phyloP scores from a whole-genome alignment of 1,140 invertebrate genomes.

The Cydia fagiglandana region DNA sequence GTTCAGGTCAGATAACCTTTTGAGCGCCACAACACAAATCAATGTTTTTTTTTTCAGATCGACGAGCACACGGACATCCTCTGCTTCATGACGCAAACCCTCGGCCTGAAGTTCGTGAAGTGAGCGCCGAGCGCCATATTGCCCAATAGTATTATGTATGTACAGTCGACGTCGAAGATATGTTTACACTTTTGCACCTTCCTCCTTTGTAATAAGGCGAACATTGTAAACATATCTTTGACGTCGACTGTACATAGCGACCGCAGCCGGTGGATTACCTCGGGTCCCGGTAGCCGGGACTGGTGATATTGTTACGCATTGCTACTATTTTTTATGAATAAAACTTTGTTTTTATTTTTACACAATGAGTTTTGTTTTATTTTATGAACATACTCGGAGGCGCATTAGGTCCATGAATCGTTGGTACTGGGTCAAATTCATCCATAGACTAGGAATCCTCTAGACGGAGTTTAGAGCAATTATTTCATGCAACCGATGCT shows the following conservation, averaged over 20 bases:
- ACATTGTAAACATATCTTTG: no score
- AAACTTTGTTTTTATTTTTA: slow-evolving; percentile 74
- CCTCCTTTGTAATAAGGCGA: no score
- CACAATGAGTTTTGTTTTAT: slow-evolving; percentile 26
- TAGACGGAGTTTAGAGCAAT: no score
- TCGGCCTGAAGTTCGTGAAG: slow-evolving; percentile 84
- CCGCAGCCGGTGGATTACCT: slow-evolving; percentile 64
- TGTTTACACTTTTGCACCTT: no score
- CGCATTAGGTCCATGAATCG: no score
- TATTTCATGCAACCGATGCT: no score
- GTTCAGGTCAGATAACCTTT: no score
- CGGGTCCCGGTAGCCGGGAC: slow-evolving; percentile 55
- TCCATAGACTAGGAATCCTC: no score
- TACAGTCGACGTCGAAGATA: no score
- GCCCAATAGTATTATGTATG: slow-evolving; percentile 63
- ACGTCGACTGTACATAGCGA: slow-evolving; percentile 52
- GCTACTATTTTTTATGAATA: slow-evolving; percentile 72
- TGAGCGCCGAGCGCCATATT: slow-evolving; percentile 54
- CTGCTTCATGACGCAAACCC: slow-evolving; percentile 89
- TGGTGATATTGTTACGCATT: slow-evolving; percentile 76
- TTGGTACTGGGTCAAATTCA: no score
- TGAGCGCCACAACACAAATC: no score
- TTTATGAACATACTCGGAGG: not conserved
- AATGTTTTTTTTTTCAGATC: slow-evolving; percentile 81
- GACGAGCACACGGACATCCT: slow-evolving; percentile 93